Percentiles rank a stretch among this genome's conserved stretches.
Evolutionary conservation across 2,888 invertebrate genomes (phyloP).

Genomic region (Lobophora halterata): DNA sequence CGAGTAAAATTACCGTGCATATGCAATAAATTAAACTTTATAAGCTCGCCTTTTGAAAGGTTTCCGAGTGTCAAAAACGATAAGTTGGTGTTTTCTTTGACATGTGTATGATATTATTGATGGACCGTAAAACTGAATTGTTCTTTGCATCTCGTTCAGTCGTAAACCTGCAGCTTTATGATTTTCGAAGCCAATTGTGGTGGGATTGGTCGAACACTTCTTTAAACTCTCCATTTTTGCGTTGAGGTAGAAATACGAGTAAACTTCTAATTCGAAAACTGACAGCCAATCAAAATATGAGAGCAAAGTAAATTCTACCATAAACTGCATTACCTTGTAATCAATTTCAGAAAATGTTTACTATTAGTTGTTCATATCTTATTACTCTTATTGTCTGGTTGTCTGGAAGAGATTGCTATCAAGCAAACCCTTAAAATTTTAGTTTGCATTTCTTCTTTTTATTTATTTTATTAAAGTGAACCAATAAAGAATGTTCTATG

Average conservation of each 20-base stretch:
- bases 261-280: conserved; percentile 1
- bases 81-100: conserved; percentile 45
- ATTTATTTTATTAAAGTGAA: too few relatives aligned
- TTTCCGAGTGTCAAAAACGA: conserved; percentile 45
- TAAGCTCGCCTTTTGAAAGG: conserved; percentile 40
- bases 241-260: too few relatives aligned
- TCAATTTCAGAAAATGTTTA: too few relatives aligned
- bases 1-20: conserved; percentile 62
- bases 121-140: conserved; percentile 30
- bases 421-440: too few relatives aligned
- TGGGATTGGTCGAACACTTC: conserved; percentile 7
- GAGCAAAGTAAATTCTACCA: too few relatives aligned
- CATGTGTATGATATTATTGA: conserved; percentile 31
- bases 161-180: conserved; percentile 25
- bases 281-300: conserved; percentile 1
- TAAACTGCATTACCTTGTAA: too few relatives aligned
- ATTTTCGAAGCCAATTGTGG: conserved; percentile 14
- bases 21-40: conserved; percentile 65
- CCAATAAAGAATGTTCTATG: too few relatives aligned
- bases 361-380: too few relatives aligned
- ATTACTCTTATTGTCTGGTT: too few relatives aligned
- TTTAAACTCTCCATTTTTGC: too few relatives aligned
- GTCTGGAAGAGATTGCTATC: too few relatives aligned
- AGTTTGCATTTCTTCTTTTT: too few relatives aligned
- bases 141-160: conserved; percentile 25